phyloP scores from a whole-genome alignment of 2,113 vertebrate genomes.

The Oceanites oceanicus region DNA sequence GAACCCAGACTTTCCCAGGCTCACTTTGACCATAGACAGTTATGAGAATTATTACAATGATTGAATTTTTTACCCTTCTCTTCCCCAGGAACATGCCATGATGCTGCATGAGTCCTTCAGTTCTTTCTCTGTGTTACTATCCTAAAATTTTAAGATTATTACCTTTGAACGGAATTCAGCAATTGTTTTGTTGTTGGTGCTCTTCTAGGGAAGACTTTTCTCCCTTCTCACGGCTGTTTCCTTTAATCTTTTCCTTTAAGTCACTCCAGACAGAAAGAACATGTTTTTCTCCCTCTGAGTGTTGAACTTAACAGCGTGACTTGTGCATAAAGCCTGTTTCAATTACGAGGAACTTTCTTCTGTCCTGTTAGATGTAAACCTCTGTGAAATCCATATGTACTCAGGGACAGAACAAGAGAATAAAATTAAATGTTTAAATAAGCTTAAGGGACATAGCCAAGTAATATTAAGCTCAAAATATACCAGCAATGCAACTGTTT shows the following conservation, averaged over 20 bases:
- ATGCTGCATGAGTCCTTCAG: not conserved
- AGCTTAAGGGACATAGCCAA: slow-evolving; percentile 4
- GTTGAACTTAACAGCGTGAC: not conserved
- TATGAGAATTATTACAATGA: not conserved
- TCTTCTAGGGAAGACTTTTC: not conserved
- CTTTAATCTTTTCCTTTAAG: slow-evolving; percentile 1
- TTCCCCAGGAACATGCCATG: not conserved
- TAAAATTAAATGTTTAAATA: slow-evolving; percentile 52
- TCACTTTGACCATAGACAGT: not conserved
- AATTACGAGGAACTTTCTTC: not conserved
- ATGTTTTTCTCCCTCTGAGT: not conserved
- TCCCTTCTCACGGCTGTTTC: not conserved
- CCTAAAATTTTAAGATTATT: not conserved
- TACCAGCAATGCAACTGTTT: rapidly evolving
- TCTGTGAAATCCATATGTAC: slow-evolving; percentile 11
- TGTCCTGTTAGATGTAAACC: slow-evolving; percentile 26
- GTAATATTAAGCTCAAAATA: slow-evolving; percentile 30
- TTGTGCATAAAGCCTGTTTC: not conserved
- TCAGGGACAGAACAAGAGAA: not conserved
- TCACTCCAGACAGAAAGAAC: not conserved
- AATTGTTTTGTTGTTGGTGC: rapidly evolving
- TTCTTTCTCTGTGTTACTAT: not conserved
- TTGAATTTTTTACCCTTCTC: not conserved
- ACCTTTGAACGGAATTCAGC: not conserved
- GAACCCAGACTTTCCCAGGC: not conserved